Conservation (phyloP, 2,797 vertebrate species). For the Halcyon smyrnensis region DNA sequence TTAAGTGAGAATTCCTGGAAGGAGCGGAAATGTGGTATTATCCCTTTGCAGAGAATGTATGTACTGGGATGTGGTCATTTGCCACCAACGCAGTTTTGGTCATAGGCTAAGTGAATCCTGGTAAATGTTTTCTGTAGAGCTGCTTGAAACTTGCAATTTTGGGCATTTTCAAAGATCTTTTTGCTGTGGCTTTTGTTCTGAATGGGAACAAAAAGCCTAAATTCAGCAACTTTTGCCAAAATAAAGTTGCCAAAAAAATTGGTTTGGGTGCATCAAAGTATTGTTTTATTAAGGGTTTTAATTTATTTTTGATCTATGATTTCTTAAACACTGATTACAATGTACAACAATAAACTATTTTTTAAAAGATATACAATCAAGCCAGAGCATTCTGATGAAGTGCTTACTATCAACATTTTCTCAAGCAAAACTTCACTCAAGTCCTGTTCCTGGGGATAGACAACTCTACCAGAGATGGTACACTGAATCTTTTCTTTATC, state of each 20-base stretch:
- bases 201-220: background rate
- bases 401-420: background rate
- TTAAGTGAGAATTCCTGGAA: slow-evolving; percentile 7
- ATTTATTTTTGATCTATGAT: background rate
- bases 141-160: background rate
- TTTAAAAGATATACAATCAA: background rate
- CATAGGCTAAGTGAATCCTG: background rate
- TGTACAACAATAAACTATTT: background rate
- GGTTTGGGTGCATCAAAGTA: background rate
- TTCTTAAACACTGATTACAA: background rate
- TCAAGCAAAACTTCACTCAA: background rate
- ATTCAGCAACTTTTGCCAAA: background rate
- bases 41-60: background rate
- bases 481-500: background rate
- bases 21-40: background rate
- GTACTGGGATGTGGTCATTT: background rate
- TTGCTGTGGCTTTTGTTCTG: background rate
- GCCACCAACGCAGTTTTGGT: background rate
- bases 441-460: background rate
- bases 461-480: background rate
- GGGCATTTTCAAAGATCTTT: background rate
- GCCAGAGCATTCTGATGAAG: background rate
- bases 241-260: background rate
- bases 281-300: background rate
- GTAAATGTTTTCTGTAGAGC: background rate